Base-by-base conservation (phyloP, 2,888 invertebrate genomes). In the Onthophagus sagittarius region DNA sequence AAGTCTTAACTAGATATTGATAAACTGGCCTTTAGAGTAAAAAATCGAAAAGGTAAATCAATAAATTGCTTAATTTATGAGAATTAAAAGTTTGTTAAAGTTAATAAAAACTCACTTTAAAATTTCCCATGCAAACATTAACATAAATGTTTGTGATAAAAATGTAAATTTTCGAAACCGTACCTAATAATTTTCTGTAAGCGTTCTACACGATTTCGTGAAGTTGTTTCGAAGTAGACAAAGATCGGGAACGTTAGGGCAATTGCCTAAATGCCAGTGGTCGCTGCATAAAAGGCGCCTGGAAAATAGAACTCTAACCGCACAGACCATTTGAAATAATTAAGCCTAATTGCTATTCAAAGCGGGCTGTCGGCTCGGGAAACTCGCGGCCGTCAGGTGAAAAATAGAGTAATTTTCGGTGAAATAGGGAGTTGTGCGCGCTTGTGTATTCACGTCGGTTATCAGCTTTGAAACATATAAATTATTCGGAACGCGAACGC, bases 381-480 rank as follows among this genome's bases (percentile, higher is more conserved):
- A 71, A 71, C 65, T 62, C 72, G 65, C 62, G 71, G 63, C 69
- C 73, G 63, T 31, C 65, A 53, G 39, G 73, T 75, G 75, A 75
- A 75, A 75, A 75, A 75, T 75, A 71, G 73, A 63, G 73, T 67
- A 75, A 75, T 75, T 75, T 71, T 71, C 67, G 69, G 69, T 62
- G 71, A 71, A 75, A 74, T 72, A 72, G 74, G 23, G 67, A 74
- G 67, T 73, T 72, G 69, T 69, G 63, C 67, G 75, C 73, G 75
- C 71, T 75, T 75, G 72, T 63, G 75, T 75, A 75, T 75, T 75
- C 75, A 75, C 70, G 75, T 70, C 71, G 72, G 75, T 75, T 75
- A 75, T 75, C 72, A 65, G 71, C 71, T 74, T 31, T 75, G 73
- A 75, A 75, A 72, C 71, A 71, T 75, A 75, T 75, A 75, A 75